Base-by-base conservation (phyloP, 1,140 invertebrate species). In the Calosoma granatense region DNA sequence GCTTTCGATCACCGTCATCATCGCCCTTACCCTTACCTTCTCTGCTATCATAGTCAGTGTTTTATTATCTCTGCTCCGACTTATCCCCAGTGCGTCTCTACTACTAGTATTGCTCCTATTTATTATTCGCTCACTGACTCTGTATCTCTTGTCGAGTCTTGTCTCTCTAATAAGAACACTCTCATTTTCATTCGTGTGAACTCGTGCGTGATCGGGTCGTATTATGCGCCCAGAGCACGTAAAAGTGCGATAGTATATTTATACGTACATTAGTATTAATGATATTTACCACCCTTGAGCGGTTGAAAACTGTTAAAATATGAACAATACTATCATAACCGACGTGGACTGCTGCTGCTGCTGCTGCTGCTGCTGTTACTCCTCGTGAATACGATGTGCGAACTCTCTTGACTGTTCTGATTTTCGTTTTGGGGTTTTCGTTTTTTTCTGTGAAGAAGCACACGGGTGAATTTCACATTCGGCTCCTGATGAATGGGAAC, bases 401-500 rank as follows among this genome's bases (percentile, higher is more conserved):
- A n/a, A n/a, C n/a, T n/a, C n/a, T n/a, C n/a, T n/a, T n/a, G n/a
- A n/a, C n/a, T n/a, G n/a, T n/a, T n/a, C n/a, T n/a, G n/a, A n/a
- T n/a, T n/a, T n/a, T n/a, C n/a, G n/a, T n/a, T n/a, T 36, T 36
- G 26, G n/a, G 6, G 26, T 36, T 36, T 36, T 36, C 26, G 26
- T 36, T 36, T 9, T 36, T 36, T n/a, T n/a, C n/a, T n/a, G n/a
- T n/a, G n/a, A n/a, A n/a, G n/a, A n/a, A 6, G 47, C 15, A 9
- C 20, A 22, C 19, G 41, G 20, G 12, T 54, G 17, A 53, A 41
- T 54, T 58, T 43, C 23, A 30, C 23, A 56, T 39, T 43, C 17
- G 52, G 39, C 54, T 57, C 55, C 64, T 64, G 57, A 70, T 71
- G 69, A 71, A 71, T 71, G 69, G 69, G 69, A 64, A 68, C 69